Base-by-base conservation (phyloP, 2,113 vertebrate species). In the Coturnix japonica region DNA sequence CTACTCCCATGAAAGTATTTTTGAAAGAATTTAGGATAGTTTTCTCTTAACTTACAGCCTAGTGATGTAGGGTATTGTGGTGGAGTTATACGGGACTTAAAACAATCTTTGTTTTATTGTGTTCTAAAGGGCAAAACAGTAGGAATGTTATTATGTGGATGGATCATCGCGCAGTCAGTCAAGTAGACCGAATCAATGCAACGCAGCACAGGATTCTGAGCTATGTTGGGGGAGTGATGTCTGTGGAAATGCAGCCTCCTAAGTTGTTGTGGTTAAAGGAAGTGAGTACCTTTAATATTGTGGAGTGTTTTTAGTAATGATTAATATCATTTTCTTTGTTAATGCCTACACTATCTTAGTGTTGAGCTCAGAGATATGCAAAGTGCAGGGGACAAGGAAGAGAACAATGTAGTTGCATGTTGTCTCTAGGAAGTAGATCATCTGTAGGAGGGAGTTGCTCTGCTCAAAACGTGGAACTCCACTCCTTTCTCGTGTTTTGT, bases 121-220 rank as follows among this genome's bases (percentile, higher is more conserved):
- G 21, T 18, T 83, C 39, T 67, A 35, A 79, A 99, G 99, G 98
- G 28, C 95, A 98, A 76, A 71, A 41, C 39, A 91, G 93, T 6
- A 97, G 97, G 93, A 99, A 99, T n/a, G 91, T 99, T 93, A 98
- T 99, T 72, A 99, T 99, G 99, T 99, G 99, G 99, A 98, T 99
- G 98, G 99, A 99, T 92, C 99, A 99, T 93, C 98, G 99, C 25
- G 99, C 99, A 1, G 96, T 88, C 33, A 98, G 96, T 73, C 99
- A 99, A 91, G 99, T 98, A 1, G 57, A 97, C 39, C 97, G 93
- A 44, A 99, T 99, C 95, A 99, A 99, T 7, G 90, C 94, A 49
- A 97, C 97, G 0, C 97, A 97, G 12, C 99, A 99, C 92, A 66
- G 73, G 5, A 98, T 98, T 65, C 97, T 99, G 77, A 97, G 33